phyloP scores from a whole-genome alignment of 1,140 invertebrate species.

The Drosophila dunni region DNA sequence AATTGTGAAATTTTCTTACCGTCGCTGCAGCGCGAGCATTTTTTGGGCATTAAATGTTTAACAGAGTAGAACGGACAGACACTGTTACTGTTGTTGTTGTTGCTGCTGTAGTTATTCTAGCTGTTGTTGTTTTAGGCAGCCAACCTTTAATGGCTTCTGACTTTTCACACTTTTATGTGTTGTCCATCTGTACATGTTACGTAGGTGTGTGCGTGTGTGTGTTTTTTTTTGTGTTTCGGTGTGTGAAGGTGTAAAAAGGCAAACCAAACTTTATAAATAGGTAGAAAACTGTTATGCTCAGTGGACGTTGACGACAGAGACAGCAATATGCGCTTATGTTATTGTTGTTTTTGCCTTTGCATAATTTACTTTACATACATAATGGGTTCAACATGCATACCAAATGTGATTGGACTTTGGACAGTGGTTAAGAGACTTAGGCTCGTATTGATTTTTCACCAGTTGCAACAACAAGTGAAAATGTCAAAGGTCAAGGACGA shows the following conservation, averaged over 20 bases:
- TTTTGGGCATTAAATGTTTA: constrained; percentile 62
- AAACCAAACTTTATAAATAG: constrained; percentile 56
- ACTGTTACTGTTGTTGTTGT: constrained; percentile 41
- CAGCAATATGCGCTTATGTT: constrained; percentile 56
- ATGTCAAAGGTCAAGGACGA: constrained; percentile 74
- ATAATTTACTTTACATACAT: constrained; percentile 72
- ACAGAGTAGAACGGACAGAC: constrained; percentile 58
- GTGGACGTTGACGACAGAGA: constrained; percentile 64
- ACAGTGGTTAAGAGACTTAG: constrained; percentile 16
- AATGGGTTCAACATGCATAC: constrained; percentile 65
- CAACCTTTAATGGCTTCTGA: constrained; percentile 77
- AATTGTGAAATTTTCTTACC: constrained; percentile 52
- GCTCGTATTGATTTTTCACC: constrained; percentile 62
- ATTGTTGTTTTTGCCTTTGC: constrained; percentile 38
- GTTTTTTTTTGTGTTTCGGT: constrained; percentile 46
- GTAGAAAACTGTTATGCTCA: constrained; percentile 80
- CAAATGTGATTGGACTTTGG: constrained; percentile 54
- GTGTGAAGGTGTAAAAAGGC: constrained; percentile 79
- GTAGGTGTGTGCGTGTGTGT: constrained; percentile 22
- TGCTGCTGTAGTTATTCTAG: constrained; percentile 62
- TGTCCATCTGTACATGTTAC: constrained; percentile 33
- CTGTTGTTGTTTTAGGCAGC: constrained; percentile 67
- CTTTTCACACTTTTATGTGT: constrained; percentile 74
- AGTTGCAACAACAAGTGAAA: constrained; percentile 65
- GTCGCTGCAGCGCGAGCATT: constrained; percentile 20